Evolutionary conservation across 2,888 invertebrate species (phyloP).

Genomic region (Drymonia ruficornis): DNA sequence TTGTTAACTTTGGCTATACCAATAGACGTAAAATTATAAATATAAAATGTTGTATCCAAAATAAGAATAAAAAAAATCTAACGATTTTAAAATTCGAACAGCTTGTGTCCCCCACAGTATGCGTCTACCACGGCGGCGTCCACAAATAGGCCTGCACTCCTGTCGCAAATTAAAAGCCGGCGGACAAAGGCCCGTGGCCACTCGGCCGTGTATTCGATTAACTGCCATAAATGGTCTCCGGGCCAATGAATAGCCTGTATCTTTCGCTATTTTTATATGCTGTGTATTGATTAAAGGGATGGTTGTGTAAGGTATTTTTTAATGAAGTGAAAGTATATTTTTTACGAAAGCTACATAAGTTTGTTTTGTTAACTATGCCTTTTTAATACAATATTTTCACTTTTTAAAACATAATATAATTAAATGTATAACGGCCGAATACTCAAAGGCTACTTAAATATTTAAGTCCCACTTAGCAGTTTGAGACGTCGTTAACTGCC

Average conservation of each 20-base stretch:
- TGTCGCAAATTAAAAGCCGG: constrained; percentile 41
- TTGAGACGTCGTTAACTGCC: too few relatives aligned
- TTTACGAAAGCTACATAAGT: too few relatives aligned
- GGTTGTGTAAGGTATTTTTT: not conserved
- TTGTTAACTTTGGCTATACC: too few relatives aligned
- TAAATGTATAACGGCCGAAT: too few relatives aligned
- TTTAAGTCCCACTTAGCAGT: too few relatives aligned
- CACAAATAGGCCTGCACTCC: constrained; percentile 21
- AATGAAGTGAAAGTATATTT: too few relatives aligned
- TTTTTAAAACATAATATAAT: too few relatives aligned
- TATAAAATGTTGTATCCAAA: too few relatives aligned
- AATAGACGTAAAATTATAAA: too few relatives aligned
- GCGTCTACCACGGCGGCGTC: constrained; percentile 14
- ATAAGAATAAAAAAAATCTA: not conserved
- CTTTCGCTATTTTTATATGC: constrained; percentile 32
- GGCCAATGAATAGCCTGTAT: constrained; percentile 23
- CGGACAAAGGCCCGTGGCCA: constrained; percentile 38
- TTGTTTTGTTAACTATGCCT: too few relatives aligned
- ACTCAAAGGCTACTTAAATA: too few relatives aligned
- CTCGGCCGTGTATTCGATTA: constrained; percentile 46
- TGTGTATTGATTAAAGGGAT: not conserved
- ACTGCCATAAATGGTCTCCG: constrained; percentile 36
- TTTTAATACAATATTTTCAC: too few relatives aligned
- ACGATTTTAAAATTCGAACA: constrained; percentile 4
- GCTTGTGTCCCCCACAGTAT: constrained; percentile 25